These are phyloP conservation scores for Carlito syrichta DNA, from an alignment of 2,113 vertebrate genomes.

Conservation along the genomic window DNA sequence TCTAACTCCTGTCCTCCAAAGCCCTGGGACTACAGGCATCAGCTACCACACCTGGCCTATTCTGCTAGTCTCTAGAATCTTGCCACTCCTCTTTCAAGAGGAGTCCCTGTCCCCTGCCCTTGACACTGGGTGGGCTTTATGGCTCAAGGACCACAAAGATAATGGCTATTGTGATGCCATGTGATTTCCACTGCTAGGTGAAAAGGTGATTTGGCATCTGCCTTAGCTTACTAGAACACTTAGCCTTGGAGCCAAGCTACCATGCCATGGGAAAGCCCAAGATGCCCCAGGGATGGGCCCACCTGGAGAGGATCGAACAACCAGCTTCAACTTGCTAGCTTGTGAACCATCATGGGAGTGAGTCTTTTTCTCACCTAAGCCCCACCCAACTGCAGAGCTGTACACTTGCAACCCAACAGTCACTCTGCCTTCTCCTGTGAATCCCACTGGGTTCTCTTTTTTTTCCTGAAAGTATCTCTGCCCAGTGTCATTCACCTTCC, in stretches of 20 bases:
- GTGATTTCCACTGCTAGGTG: background rate
- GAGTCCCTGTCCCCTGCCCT: background rate
- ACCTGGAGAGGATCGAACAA: background rate
- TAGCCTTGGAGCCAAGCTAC: background rate
- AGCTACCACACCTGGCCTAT: no score
- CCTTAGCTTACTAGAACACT: background rate
- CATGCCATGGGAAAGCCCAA: background rate
- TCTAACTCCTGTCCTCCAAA: no score
- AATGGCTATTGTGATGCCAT: background rate
- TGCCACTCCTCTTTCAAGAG: background rate
- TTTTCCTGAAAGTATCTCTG: background rate
- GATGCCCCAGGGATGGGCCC: background rate
- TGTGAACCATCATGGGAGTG: background rate
- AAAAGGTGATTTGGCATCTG: background rate
- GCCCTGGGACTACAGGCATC: no score
- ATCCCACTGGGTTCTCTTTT: background rate
- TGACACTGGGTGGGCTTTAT: slow-evolving; percentile 2
- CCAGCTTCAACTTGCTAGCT: background rate
- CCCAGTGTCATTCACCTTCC: background rate
- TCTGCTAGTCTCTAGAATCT: background rate
- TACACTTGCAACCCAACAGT: background rate
- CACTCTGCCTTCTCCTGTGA: background rate
- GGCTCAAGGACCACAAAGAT: background rate
- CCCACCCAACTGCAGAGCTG: background rate
- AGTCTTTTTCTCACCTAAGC: no score